Evolutionary conservation across 2,113 vertebrate species (phyloP).

Genomic region (Rhinopithecus roxellana): DNA sequence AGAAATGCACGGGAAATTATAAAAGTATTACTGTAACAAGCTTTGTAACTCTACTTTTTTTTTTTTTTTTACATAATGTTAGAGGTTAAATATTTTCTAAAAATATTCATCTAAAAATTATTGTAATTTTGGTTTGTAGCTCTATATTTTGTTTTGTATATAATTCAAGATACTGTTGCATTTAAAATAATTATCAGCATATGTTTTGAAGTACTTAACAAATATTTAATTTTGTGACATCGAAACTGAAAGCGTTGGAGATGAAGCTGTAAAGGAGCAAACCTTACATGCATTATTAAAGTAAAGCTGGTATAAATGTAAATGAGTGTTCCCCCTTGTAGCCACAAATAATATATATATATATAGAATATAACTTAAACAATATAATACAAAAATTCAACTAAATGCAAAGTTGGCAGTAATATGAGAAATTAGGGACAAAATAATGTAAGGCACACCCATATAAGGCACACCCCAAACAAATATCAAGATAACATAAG

Average conservation of each 20-base stretch:
- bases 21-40: neutral
- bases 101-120: neutral
- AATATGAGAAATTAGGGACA: neutral
- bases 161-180: neutral
- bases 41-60: neutral
- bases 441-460: neutral
- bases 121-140: neutral
- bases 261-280: neutral
- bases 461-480: neutral
- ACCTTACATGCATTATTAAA: neutral
- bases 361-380: neutral
- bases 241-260: neutral
- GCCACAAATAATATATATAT: neutral
- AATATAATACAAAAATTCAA: neutral
- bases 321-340: neutral
- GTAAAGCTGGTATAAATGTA: neutral
- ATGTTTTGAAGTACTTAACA: neutral
- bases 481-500: neutral
- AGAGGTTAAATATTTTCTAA: neutral
- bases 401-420: neutral
- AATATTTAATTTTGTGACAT: neutral
- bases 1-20: neutral
- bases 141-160: neutral
- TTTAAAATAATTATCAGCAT: neutral
- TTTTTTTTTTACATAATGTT: neutral